Base-by-base conservation (phyloP, 2,888 invertebrate species). In the Amphipyra berbera region DNA sequence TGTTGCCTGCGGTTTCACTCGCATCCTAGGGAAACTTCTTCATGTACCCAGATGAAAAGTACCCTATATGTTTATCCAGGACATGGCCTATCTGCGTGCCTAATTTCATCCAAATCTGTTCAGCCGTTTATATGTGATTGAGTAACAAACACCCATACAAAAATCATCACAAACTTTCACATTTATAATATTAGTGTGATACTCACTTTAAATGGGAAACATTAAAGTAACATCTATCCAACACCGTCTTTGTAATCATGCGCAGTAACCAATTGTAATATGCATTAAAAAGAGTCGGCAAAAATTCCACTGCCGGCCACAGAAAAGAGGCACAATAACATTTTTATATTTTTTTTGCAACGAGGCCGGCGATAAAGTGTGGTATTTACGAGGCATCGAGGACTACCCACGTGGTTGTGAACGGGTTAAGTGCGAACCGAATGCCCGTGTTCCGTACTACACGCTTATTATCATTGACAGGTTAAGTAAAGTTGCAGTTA, bases 351-450 rank as follows among this genome's bases (percentile, higher is more conserved):
- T 82, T 81, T 77, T 79, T 79, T 61, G 74, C 82, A 71, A 78
- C 69, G 69, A 80, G 78, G 65, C 53, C 68, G 73, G 75, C 75
- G 69, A 81, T 88, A 83, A 89, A 85, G 60, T 67, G 61, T 61
- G 66, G 73, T 88, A 82, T 89, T 90, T 89, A 89, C 80, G 88
- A 83, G 50, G 46, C 48, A 54, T 58, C 61, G 57, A 56, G 69
- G 75, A 79, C 87, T 76, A 61, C 87, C 86, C 85, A 88, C 86
- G 84, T 83, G 81, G 72, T 27, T 13, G 41, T 14, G 57, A 63
- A 59, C 57, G 56, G 63, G 59, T 77, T 67, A 53, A 65, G 53
- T 13, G 30, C 53, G 59, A 56, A 49, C 33, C 7, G 35, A 56
- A 49, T 46, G 30, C 7, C 7, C 5, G 61, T 14, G 57, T 68